These are phyloP conservation scores for Hylaeus anthracinus DNA, from an alignment of 1,140 invertebrate genomes.

Conservation along the genomic window DNA sequence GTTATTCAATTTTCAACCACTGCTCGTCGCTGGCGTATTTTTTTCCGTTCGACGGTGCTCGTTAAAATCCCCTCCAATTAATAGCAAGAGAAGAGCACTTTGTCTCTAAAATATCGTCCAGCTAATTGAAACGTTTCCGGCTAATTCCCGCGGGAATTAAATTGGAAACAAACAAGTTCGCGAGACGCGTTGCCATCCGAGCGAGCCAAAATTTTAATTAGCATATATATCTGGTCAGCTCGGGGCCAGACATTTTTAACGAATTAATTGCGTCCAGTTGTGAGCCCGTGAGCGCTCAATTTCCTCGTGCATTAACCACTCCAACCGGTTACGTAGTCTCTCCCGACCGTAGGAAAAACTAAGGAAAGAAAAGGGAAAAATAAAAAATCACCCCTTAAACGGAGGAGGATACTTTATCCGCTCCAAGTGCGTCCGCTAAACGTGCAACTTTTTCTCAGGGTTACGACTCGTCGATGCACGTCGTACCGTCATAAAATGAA, in stretches of 20 bases:
- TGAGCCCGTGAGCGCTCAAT: slow-evolving; percentile 19
- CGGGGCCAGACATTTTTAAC: slow-evolving; percentile 30
- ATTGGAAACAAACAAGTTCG: slow-evolving; percentile 18
- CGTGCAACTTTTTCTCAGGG: slow-evolving; percentile 35
- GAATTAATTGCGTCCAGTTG: slow-evolving; percentile 41
- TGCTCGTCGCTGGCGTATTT: neutral
- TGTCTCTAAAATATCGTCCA: slow-evolving; percentile 15
- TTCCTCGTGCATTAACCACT: slow-evolving; percentile 27
- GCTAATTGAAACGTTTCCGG: slow-evolving; percentile 21
- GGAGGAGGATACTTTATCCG: slow-evolving; percentile 30
- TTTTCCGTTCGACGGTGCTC: neutral
- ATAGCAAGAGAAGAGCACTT: neutral
- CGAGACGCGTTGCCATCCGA: neutral
- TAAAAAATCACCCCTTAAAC: slow-evolving; percentile 23
- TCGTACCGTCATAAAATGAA: slow-evolving; percentile 27
- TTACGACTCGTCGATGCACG: slow-evolving; percentile 30
- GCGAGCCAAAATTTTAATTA: slow-evolving; percentile 41
- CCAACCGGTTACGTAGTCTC: slow-evolving; percentile 19
- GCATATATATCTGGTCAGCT: slow-evolving; percentile 14
- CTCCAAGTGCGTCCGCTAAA: slow-evolving; percentile 22
- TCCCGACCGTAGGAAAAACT: neutral
- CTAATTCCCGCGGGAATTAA: slow-evolving; percentile 1
- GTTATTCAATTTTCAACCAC: too few species aligned
- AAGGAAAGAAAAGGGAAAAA: neutral
- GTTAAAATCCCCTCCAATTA: neutral